Evolutionary conservation across 1,140 invertebrate genomes (phyloP).

Genomic region (Calliopsis andreniformis): DNA sequence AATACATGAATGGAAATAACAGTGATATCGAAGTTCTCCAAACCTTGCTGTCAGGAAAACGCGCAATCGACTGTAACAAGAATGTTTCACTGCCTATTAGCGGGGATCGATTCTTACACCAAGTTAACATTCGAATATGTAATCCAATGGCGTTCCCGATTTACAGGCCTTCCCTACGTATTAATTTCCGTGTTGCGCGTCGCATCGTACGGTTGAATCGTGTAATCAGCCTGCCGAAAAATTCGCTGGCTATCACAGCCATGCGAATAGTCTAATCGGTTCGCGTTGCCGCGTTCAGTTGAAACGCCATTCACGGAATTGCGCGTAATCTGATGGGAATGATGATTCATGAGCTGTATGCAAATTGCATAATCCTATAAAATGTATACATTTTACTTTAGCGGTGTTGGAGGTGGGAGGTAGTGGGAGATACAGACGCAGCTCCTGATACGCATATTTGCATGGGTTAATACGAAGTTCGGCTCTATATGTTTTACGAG

Average conservation of each 20-base stretch:
- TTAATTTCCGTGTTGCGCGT: slow-evolving; percentile 32
- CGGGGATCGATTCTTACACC: slow-evolving; percentile 30
- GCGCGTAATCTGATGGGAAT: slow-evolving; percentile 40
- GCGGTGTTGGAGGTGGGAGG: too few relatives aligned
- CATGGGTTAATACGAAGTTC: neutral
- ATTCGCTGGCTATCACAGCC: slow-evolving; percentile 12
- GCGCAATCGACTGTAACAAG: neutral
- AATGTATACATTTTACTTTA: slow-evolving; percentile 31
- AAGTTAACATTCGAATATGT: slow-evolving; percentile 36
- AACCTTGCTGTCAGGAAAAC: neutral
- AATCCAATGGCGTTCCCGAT: slow-evolving; percentile 36
- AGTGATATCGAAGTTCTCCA: neutral
- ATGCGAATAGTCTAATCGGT: slow-evolving; percentile 33
- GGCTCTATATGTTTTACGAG: neutral
- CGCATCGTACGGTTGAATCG: slow-evolving; percentile 19
- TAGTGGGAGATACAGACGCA: neutral
- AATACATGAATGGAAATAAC: neutral
- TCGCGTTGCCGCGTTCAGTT: slow-evolving; percentile 37
- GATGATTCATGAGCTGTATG: slow-evolving; percentile 25
- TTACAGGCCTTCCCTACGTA: slow-evolving; percentile 1
- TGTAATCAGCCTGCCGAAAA: slow-evolving; percentile 59
- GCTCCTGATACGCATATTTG: neutral
- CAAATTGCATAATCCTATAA: slow-evolving; percentile 34
- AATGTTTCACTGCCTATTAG: neutral
- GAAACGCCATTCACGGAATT: slow-evolving; percentile 36